Percentiles rank a stretch among this genome's conserved stretches.
These are phyloP conservation scores for Epinephelus fuscoguttatus DNA, from an alignment of 2,113 vertebrate genomes.

Conservation along the genomic window DNA sequence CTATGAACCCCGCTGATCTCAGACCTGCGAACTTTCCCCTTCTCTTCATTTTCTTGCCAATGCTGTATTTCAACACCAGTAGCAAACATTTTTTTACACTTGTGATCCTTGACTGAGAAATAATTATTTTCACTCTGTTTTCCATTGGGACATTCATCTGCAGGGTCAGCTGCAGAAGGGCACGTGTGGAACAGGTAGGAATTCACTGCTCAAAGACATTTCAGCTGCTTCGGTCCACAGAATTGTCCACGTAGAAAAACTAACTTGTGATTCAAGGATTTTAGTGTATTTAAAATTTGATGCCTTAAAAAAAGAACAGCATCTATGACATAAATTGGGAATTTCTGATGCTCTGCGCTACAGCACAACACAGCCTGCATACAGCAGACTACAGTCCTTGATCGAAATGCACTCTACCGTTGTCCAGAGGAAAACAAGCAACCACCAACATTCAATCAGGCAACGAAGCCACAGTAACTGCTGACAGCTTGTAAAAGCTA, in stretches of 20 bases:
- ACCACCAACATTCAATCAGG: conserved; percentile 44
- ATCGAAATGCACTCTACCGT: not conserved
- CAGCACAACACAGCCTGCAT: not conserved
- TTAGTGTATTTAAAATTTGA: not conserved
- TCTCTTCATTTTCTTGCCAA: not conserved
- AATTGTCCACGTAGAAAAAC: not conserved
- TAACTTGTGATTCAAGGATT: not conserved
- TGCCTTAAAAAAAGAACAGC: not conserved
- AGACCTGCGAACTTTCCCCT: not conserved
- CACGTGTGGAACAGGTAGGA: not conserved
- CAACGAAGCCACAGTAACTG: conserved; percentile 50
- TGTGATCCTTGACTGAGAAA: not conserved
- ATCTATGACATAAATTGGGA: too few relatives aligned
- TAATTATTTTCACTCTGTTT: not conserved
- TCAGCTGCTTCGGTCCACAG: not conserved
- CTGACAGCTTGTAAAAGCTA: conserved; percentile 64
- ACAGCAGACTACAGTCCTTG: not conserved
- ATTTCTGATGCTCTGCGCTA: not conserved
- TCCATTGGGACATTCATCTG: not conserved
- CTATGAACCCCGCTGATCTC: not conserved
- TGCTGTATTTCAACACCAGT: not conserved
- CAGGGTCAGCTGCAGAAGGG: not conserved
- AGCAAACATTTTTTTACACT: not conserved
- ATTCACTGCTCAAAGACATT: not conserved
- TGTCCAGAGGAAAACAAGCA: conserved; percentile 5